Base-by-base conservation (phyloP, 2,797 vertebrate genomes). In the Echiichthys vipera region DNA sequence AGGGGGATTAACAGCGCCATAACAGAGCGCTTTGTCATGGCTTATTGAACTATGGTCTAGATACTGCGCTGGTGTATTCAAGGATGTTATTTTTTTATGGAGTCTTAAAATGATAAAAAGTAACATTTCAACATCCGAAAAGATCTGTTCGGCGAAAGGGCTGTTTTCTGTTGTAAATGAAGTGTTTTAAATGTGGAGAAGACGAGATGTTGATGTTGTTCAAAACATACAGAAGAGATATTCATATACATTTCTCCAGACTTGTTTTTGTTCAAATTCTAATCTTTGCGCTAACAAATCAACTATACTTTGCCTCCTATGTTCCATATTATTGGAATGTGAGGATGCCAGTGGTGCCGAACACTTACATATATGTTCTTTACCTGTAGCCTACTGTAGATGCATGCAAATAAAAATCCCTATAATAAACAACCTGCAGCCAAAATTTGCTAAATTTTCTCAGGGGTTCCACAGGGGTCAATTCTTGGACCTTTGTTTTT, bases 51-150 rank as follows among this genome's bases (percentile, higher is more conserved):
- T 63, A 37, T n/a, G 42, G 42, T 42, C 71, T 24, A 55, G 29
- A 49, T 25, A 53, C 27, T 46, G 71, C 20, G 43, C 7, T 17
- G 25, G 2, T 45, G 49, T 20, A 53, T 58, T 63, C 15, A 65
- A 39, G 15, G 10, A n/a, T 61, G 59, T 75, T 50, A 13, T 57
- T 45, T 12, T 25, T 40, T 4, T 24, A 29, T n/a, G 17, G 17
- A 54, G n/a, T 27, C 30, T 49, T 63, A 6, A 67, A 43, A 68
- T 54, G 53, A 74, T 64, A 39, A 18, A 36, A 39, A 36, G n/a
- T n/a, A 58, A 3, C 13, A 0, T 37, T 68, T 56, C 54, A 80
- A 71, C 42, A 74, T 71, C 53, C 34, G 24, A 78, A 15, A 54
- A 56, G 68, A 63, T 29, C 22, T 1, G 11, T 25, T 47, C n/a